A percentile compares a stretch with the other conserved stretches of the same genome.
These are phyloP conservation scores for Enteromius treurensis DNA, from an alignment of 2,797 vertebrate genomes.

Conservation along the genomic window DNA sequence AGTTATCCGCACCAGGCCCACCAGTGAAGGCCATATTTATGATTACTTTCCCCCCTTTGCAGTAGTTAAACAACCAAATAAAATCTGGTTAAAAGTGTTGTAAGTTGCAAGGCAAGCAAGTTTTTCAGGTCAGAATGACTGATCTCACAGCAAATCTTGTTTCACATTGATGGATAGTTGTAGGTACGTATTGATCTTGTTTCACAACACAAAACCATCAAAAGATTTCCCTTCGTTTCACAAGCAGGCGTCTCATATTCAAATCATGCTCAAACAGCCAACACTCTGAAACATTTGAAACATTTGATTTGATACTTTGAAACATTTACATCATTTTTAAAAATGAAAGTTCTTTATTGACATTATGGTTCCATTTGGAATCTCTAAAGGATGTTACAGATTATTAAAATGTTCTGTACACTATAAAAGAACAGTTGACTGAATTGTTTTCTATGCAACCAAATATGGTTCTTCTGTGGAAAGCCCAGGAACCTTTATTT, in stretches of 20 bases:
- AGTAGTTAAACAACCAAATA: neutral
- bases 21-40: neutral
- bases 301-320: neutral
- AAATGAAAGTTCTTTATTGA: neutral
- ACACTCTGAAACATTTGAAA: too few species aligned
- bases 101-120: neutral
- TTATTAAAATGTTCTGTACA: neutral
- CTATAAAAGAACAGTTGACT: neutral
- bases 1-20: neutral
- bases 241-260: neutral
- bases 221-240: neutral
- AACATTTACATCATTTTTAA: neutral
- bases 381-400: neutral
- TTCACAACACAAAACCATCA: neutral
- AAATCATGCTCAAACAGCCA: neutral
- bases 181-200: neutral
- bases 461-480: neutral
- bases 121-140: conserved; percentile 21
- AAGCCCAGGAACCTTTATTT: neutral
- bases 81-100: neutral
- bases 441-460: neutral
- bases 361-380: neutral
- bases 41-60: too few species aligned
- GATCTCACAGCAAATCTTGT: conserved; percentile 18
- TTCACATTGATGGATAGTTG: neutral